Evolutionary conservation across 2,888 invertebrate genomes (phyloP).

Genomic region (Coleophora deauratella): DNA sequence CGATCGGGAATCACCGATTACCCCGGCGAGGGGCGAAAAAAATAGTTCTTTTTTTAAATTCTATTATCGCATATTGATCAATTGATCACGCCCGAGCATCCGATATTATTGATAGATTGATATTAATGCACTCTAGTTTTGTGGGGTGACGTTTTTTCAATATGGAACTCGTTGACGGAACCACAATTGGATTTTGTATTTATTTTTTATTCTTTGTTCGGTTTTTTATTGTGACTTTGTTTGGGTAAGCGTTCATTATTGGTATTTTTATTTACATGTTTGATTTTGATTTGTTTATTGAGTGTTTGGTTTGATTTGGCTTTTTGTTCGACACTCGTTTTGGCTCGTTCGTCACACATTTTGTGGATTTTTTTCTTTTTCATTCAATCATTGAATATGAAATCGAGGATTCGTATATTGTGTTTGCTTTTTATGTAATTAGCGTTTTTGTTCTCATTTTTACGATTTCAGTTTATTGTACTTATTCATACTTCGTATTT

Average conservation of each 20-base stretch:
- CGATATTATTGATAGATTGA: conserved; percentile 69
- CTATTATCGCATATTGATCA: conserved; percentile 60
- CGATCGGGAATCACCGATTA: conserved; percentile 51
- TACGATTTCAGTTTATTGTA: no score
- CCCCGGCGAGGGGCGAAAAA: conserved; percentile 43
- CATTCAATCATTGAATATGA: no score
- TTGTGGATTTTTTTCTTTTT: not conserved
- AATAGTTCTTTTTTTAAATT: conserved; percentile 49
- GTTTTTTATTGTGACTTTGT: conserved; percentile 36
- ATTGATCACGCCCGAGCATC: conserved; percentile 66
- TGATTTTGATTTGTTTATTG: conserved; percentile 25
- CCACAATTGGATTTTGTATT: conserved; percentile 64
- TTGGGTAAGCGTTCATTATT: conserved; percentile 35
- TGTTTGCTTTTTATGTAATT: no score
- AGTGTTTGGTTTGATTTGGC: conserved; percentile 26
- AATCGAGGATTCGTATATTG: no score
- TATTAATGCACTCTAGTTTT: conserved; percentile 47
- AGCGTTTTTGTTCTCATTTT: no score
- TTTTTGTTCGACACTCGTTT: conserved; percentile 6
- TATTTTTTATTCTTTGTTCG: conserved; percentile 25
- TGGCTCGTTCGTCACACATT: conserved; percentile 23
- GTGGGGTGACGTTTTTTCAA: conserved; percentile 60
- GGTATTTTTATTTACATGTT: conserved; percentile 34
- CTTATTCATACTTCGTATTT: no score
- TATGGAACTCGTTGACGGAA: conserved; percentile 48